Conservation (phyloP, 2,888 invertebrate genomes). For the Pristionchus maxplancki region DNA sequence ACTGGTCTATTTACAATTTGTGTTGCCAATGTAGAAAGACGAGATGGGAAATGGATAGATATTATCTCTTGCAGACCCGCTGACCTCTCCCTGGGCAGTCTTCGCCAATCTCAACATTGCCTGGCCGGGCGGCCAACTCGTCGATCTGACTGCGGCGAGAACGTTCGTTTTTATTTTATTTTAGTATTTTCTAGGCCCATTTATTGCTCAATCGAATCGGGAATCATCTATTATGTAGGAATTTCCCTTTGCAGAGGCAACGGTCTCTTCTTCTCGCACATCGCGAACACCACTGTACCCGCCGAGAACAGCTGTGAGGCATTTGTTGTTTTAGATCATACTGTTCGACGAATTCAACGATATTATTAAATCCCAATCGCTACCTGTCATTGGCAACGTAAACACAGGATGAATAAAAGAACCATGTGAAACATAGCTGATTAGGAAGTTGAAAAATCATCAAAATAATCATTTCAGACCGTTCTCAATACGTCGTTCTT, state of each 20-base stretch:
- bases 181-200: too few relatives aligned
- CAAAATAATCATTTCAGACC: too few relatives aligned
- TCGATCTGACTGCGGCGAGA: conserved; percentile 44
- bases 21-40: too few relatives aligned
- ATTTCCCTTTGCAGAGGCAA: conserved; percentile 35
- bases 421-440: not conserved
- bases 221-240: too few relatives aligned
- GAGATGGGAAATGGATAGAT: too few relatives aligned
- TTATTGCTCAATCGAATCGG: too few relatives aligned
- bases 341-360: too few relatives aligned
- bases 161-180: not conserved
- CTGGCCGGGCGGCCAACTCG: conserved; percentile 50
- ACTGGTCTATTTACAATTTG: too few relatives aligned
- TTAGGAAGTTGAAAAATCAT: too few relatives aligned
- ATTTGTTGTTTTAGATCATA: not conserved
- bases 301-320: not conserved
- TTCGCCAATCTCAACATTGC: conserved; percentile 40
- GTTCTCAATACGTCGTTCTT: conserved; percentile 46
- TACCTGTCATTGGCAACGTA: not conserved
- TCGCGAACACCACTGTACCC: conserved; percentile 11
- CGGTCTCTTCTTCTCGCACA: conserved; percentile 45
- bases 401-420: not conserved
- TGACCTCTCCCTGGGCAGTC: conserved; percentile 25
- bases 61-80: conserved; percentile 37
- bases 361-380: too few relatives aligned